phyloP scores from a whole-genome alignment of 2,797 vertebrate species.

The Periophthalmus magnuspinnatus region DNA sequence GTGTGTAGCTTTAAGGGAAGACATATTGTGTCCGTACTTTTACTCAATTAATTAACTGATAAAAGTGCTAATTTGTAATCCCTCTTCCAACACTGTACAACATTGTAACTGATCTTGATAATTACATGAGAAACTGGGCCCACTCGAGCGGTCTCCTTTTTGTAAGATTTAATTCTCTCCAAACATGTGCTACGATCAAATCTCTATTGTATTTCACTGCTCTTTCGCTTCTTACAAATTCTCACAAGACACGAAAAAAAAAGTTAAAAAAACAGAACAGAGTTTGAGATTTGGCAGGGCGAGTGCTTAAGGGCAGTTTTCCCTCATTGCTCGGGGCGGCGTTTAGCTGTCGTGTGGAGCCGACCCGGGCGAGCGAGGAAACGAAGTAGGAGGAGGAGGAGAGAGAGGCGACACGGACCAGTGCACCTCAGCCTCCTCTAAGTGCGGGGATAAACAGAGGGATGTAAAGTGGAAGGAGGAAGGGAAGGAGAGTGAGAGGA shows the following conservation, averaged over 20 bases:
- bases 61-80: no score
- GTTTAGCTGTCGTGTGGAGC: conserved; percentile 57
- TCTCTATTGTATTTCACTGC: conserved; percentile 7
- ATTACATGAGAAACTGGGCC: conserved; percentile 1
- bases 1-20: no score
- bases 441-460: conserved; percentile 54
- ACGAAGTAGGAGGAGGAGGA: conserved; percentile 27
- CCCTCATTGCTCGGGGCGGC: conserved; percentile 31
- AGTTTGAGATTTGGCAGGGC: conserved; percentile 39
- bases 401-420: conserved; percentile 51
- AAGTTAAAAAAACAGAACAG: conserved; percentile 3
- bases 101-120: background rate
- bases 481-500: conserved; percentile 19
- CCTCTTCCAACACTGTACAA: no score
- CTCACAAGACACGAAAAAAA: background rate
- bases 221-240: background rate
- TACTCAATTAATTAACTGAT: no score
- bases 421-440: conserved; percentile 17
- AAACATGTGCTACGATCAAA: conserved; percentile 40
- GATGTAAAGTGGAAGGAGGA: conserved; percentile 49
- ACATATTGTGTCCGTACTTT: no score
- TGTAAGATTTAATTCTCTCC: conserved; percentile 31
- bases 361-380: conserved; percentile 45
- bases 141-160: conserved; percentile 19
- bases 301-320: conserved; percentile 38